Base-by-base conservation (phyloP, 2,797 vertebrate genomes). In the Manis pentadactyla region DNA sequence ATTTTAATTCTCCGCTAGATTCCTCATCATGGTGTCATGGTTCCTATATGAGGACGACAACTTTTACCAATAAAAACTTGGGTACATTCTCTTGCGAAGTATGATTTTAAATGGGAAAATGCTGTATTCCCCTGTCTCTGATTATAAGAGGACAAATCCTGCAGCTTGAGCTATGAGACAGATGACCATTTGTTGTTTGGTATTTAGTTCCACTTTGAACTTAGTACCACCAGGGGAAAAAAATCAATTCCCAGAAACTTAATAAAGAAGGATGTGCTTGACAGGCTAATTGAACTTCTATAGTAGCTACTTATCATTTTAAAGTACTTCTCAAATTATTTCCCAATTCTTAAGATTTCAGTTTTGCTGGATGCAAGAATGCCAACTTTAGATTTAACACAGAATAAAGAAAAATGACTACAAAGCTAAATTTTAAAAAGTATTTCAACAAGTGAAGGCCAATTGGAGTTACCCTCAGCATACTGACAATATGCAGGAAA, bases 361-460 rank as follows among this genome's bases (percentile, higher is more conserved):
- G 57, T 84, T 85, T 55, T 78, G 2, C 12, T 64, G 51, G 51
- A 78, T 46, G 46, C 46, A 74, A 87, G 73, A 49, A 0, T 75
- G 18, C 14, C 55, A 87, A 42, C 57, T 93, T 95, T 77, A 64
- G 31, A 12, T 73, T 92, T 86, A 85, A 75, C 14, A 66, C 17
- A 92, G 10, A 34, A 92, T 53, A 86, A 85, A 71, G 27, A 61
- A 93, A 94, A 95, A 90, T 75, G 7, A 27, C 18, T 64, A 7
- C 59, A 85, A 88, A 37, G 4, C 17, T 69, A 75, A 85, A 66
- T 11, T 91, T 89, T 61, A 13, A 27, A 77, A 85, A 83, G 51
- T 77, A 53, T 82, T 85, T 95, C 29, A 87, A 77, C 42, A 69
- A 77, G 14, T 86, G 11, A 75, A 51, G 25, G 87, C 1, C 21